These are phyloP conservation scores for Portunus trituberculatus DNA, from an alignment of 1,140 invertebrate species.

Conservation along the genomic window DNA sequence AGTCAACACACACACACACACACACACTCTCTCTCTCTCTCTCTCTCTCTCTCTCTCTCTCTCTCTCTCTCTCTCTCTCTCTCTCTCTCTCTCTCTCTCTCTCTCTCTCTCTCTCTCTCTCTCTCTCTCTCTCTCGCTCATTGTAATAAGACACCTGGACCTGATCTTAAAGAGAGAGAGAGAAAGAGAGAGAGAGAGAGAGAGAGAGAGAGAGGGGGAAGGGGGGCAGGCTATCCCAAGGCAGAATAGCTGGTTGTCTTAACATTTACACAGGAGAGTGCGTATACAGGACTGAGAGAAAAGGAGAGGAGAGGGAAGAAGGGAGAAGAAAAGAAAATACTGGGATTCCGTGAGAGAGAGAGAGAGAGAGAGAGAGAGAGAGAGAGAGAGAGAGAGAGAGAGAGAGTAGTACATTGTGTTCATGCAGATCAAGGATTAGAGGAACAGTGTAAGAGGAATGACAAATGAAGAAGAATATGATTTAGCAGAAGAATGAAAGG, in stretches of 20 bases:
- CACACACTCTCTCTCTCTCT: too few relatives aligned
- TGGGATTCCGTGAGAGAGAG: slow-evolving; percentile 24
- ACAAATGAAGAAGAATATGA: too few relatives aligned
- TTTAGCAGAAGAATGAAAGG: too few relatives aligned
- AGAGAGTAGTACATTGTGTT: not conserved
- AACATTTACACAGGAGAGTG: not conserved
- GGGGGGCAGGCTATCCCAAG: not conserved
- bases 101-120: too few relatives aligned
- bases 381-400: slow-evolving; percentile 47
- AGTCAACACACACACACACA: too few relatives aligned
- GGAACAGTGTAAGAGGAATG: not conserved
- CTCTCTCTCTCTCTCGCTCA: too few relatives aligned
- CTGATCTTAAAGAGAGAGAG: too few relatives aligned
- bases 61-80: too few relatives aligned
- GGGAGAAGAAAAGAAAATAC: not conserved
- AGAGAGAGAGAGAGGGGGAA: not conserved
- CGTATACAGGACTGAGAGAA: not conserved
- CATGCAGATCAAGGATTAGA: not conserved
- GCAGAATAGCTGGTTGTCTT: not conserved
- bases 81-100: too few relatives aligned
- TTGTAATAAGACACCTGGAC: too few relatives aligned
- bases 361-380: slow-evolving; percentile 56
- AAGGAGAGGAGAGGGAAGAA: not conserved
- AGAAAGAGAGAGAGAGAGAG: too few relatives aligned
- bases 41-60: too few relatives aligned